These are phyloP conservation scores for Troglohyphantes excavatus DNA, from an alignment of 2,888 invertebrate genomes.

Conservation along the genomic window DNA sequence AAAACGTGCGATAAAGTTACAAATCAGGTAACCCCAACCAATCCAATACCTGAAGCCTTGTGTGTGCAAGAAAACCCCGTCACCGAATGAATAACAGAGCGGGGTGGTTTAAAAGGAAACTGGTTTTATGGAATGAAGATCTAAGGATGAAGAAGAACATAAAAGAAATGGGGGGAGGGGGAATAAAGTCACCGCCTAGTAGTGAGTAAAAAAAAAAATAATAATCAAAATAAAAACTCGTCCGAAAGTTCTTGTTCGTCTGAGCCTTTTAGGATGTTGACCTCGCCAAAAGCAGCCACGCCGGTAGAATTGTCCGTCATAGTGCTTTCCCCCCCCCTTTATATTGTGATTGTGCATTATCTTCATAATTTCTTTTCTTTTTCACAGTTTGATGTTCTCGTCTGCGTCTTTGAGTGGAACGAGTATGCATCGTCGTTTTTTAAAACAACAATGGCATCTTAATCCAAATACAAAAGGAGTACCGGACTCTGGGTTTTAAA, in stretches of 20 bases:
- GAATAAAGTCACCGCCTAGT: conserved; percentile 61
- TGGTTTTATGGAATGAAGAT: conserved; percentile 77
- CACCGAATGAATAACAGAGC: conserved; percentile 13
- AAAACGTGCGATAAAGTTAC: conserved; percentile 24
- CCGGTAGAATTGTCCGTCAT: conserved; percentile 7
- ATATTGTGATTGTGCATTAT: neutral
- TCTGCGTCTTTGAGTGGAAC: neutral
- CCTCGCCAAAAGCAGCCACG: conserved; percentile 67
- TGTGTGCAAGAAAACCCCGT: conserved; percentile 41
- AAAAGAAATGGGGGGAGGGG: conserved; percentile 24
- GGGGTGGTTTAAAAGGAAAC: conserved; percentile 45
- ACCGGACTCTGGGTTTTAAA: neutral
- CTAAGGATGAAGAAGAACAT: conserved; percentile 27
- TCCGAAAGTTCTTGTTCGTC: conserved; percentile 50
- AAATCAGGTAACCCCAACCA: neutral
- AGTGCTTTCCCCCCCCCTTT: conserved; percentile 1
- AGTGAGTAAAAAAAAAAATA: conserved; percentile 44
- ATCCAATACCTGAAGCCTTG: conserved; percentile 2
- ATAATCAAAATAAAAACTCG: conserved; percentile 44
- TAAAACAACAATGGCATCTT: neutral
- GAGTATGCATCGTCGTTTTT: neutral
- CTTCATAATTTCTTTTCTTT: neutral
- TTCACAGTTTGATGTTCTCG: neutral
- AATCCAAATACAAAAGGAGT: neutral
- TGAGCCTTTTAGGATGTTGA: conserved; percentile 70